A percentile compares a stretch with the other conserved stretches of the same genome.
Conservation (phyloP, 2,113 vertebrate genomes). For the Elgaria multicarinata region DNA sequence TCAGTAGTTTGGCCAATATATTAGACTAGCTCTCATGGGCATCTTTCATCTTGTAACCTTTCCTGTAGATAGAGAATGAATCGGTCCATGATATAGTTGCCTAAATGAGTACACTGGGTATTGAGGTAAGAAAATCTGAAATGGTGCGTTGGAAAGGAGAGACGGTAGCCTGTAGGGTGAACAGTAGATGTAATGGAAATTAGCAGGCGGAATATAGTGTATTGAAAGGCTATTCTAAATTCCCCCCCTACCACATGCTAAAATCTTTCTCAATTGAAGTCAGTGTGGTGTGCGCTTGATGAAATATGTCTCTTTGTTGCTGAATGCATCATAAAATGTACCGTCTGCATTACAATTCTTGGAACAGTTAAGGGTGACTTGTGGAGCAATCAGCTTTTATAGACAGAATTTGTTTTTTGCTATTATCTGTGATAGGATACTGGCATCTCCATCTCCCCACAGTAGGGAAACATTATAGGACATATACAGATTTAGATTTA, state of each 20-base stretch:
- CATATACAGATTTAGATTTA: constrained; percentile 74
- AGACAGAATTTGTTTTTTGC: constrained; percentile 74
- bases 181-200: constrained; percentile 38
- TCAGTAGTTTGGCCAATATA: no score
- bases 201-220: constrained; percentile 43
- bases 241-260: constrained; percentile 27
- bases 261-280: constrained; percentile 43
- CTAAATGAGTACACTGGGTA: constrained; percentile 26
- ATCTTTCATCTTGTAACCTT: constrained; percentile 10
- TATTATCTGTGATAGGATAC: constrained; percentile 73
- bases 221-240: constrained; percentile 49
- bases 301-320: constrained; percentile 57
- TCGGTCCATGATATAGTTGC: constrained; percentile 8
- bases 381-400: constrained; percentile 72
- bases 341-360: constrained; percentile 47
- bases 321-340: constrained; percentile 43
- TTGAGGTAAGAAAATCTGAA: constrained; percentile 43
- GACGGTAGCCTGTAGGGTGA: neutral
- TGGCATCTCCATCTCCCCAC: constrained; percentile 70
- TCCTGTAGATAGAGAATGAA: constrained; percentile 6
- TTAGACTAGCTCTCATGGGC: neutral
- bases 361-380: constrained; percentile 65
- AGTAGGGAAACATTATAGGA: constrained; percentile 75
- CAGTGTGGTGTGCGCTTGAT: constrained; percentile 55
- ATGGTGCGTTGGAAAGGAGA: constrained; percentile 25